phyloP scores from a whole-genome alignment of 1,140 invertebrate species.

The Bradysia coprophila region DNA sequence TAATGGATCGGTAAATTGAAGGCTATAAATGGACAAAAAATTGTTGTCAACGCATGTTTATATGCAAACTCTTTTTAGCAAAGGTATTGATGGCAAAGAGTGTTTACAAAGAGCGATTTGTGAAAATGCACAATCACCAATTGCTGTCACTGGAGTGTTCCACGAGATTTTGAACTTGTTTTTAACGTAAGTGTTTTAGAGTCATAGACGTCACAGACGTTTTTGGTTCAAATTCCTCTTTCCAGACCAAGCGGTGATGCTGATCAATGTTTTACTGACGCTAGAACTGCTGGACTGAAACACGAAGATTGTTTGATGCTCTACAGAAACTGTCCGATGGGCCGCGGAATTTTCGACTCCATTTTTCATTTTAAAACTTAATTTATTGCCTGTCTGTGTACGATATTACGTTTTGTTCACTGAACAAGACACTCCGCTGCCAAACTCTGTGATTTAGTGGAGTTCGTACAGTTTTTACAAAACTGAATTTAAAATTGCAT shows the following conservation, averaged over 20 bases:
- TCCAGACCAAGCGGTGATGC: neutral
- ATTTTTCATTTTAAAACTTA: too few relatives aligned
- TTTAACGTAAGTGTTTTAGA: conserved; percentile 36
- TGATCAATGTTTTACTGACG: conserved; percentile 23
- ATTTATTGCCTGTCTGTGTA: too few relatives aligned
- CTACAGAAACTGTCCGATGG: conserved; percentile 27
- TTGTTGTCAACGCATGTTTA: neutral
- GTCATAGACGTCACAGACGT: neutral
- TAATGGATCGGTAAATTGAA: neutral
- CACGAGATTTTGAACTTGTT: conserved; percentile 46
- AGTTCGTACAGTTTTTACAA: too few relatives aligned
- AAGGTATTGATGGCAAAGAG: conserved; percentile 32
- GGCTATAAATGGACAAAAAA: neutral
- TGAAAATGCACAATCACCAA: conserved; percentile 45
- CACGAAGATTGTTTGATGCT: conserved; percentile 30
- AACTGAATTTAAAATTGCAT: too few relatives aligned
- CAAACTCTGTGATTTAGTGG: too few relatives aligned
- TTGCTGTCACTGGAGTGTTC: conserved; percentile 36
- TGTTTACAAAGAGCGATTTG: conserved; percentile 56
- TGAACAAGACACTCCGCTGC: too few relatives aligned
- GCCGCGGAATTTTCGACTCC: conserved; percentile 28
- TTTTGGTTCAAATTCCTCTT: neutral
- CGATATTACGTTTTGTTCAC: too few relatives aligned
- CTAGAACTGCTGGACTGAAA: conserved; percentile 29
- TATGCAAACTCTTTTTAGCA: conserved; percentile 7